Evolutionary conservation across 1,140 invertebrate species (phyloP), one percentile per base, ranked within the genome.

Genomic region (Papilio dardanus): DNA sequence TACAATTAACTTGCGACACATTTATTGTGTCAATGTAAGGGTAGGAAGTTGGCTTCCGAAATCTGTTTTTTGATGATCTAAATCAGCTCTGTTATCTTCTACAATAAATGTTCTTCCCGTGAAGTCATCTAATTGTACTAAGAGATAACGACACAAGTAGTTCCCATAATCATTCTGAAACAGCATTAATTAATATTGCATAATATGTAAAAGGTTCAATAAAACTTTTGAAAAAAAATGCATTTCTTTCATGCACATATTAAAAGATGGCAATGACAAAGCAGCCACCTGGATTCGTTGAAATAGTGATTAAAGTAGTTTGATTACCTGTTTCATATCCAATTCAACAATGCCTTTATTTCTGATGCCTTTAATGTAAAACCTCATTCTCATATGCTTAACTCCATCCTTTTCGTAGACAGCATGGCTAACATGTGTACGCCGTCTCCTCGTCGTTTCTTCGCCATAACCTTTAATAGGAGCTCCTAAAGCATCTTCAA

Each of bases 381-480:
- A 99, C 87, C 96, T 95, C 96, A 99, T 97, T 82, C 97, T 95
- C 93, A 99, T 95, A 84, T 97, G 96, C 80, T 96, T 95, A 16
- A 95, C 94, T 28, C 97, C 97, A 90, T 97, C 95, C 42, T 96
- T 95, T 74, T 96, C 94, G 89, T 96, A 98, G 78, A 96, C 94
- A 37, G 92, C 91, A 94, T 98, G 96, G 77, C 96, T 97, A 78
- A 93, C 96, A 95, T 95, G 95, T 77, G 95, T 94, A 4, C 97
- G 91, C 74, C 97, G 94, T 58, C 98, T 96, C 80, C 97, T 94
- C 37, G 96, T 94, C 19, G 96, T 96, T 88, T 97, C 96, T 91
- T 98, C 97, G 2, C 98, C 98, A 91, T 95, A 98, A 33, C 96
- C 97, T 91, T 97, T 98, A 19, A 99, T 97, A n/a, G 97, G 97